Evolutionary conservation across 2,888 invertebrate species (phyloP).

Genomic region (Nemotelus nigrinus): DNA sequence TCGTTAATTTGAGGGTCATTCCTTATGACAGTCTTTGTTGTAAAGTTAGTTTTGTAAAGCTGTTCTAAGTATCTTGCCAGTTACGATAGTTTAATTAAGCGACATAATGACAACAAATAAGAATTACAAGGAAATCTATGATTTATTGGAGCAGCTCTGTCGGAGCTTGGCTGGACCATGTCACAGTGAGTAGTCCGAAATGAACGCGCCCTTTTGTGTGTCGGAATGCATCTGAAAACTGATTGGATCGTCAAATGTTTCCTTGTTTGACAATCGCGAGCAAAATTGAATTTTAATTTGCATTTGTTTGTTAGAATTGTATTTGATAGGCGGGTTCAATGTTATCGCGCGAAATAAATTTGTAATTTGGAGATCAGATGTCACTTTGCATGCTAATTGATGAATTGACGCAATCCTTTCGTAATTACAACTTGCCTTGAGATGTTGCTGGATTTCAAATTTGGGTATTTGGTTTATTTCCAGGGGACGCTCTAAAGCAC

Average conservation of each 20-base stretch:
- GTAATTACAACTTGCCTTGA: conserved; percentile 23
- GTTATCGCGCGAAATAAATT: conserved; percentile 18
- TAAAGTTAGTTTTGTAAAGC: background rate
- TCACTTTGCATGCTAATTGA: conserved; percentile 37
- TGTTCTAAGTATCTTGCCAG: background rate
- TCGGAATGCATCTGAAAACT: background rate
- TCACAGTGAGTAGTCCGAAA: conserved; percentile 48
- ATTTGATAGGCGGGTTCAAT: background rate
- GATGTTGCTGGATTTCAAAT: too few relatives aligned
- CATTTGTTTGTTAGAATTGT: conserved; percentile 13
- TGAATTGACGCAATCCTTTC: conserved; percentile 45
- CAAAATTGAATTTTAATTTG: conserved; percentile 26
- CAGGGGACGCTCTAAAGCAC: conserved; percentile 57
- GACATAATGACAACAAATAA: conserved; percentile 49
- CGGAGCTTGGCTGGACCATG: conserved; percentile 54
- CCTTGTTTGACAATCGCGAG: conserved; percentile 17
- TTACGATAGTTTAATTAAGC: background rate
- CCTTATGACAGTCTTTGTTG: background rate
- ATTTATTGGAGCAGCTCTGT: conserved; percentile 57
- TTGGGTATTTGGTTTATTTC: conserved; percentile 36
- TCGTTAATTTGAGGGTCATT: background rate
- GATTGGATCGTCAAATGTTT: conserved; percentile 22
- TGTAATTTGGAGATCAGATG: conserved; percentile 38
- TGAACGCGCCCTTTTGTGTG: conserved; percentile 36
- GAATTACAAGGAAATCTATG: conserved; percentile 58